Evolutionary conservation across 1,140 invertebrate species (phyloP).

Genomic region (Tetraneura akinire): DNA sequence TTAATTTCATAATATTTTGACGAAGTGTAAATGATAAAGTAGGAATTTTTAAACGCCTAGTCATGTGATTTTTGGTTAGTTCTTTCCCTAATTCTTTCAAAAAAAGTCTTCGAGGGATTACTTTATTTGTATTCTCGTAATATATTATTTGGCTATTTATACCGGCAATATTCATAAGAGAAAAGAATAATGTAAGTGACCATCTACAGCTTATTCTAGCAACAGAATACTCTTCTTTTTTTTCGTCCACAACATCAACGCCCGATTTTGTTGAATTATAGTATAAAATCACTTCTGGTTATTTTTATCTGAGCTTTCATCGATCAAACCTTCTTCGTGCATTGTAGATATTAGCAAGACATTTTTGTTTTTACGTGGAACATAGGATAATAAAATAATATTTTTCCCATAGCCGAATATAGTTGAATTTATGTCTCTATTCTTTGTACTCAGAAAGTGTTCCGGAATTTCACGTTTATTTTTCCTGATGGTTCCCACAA

Average conservation of each 20-base stretch:
- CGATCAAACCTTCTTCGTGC: constrained; percentile 54
- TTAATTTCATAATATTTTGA: not conserved
- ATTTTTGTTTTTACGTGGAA: constrained; percentile 55
- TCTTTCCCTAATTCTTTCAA: not conserved
- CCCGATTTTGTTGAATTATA: constrained; percentile 52
- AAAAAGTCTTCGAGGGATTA: not conserved
- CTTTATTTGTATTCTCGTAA: not conserved
- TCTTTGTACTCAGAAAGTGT: constrained; percentile 51
- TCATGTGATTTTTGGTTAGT: not conserved
- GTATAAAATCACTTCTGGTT: constrained; percentile 55
- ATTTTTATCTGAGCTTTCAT: constrained; percentile 54
- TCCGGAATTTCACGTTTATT: constrained; percentile 56
- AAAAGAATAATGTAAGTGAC: constrained; percentile 52
- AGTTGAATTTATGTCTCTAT: constrained; percentile 21
- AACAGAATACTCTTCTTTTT: constrained; percentile 45
- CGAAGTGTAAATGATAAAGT: not conserved
- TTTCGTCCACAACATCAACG: constrained; percentile 10
- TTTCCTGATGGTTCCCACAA: constrained; percentile 58
- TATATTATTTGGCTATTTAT: too few relatives aligned
- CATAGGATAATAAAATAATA: constrained; percentile 51
- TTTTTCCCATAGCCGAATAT: constrained; percentile 22
- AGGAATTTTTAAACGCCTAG: not conserved
- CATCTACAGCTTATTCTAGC: constrained; percentile 30
- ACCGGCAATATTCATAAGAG: too few relatives aligned
- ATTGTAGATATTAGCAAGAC: constrained; percentile 57